Base-by-base conservation (phyloP, 2,797 vertebrate species). In the Trachops cirrhosus region DNA sequence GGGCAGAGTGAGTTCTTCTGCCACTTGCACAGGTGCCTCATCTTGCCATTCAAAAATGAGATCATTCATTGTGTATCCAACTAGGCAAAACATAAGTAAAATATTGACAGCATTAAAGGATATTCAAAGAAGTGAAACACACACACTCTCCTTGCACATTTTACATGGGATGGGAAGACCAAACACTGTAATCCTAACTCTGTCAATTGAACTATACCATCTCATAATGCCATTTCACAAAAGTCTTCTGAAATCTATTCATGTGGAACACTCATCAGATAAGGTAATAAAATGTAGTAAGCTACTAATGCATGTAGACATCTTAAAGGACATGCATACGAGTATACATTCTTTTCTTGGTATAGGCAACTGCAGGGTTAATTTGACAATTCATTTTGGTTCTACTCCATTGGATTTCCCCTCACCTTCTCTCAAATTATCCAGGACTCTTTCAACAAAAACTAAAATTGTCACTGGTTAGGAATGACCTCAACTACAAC, bases 31-130 rank as follows among this genome's bases (percentile, higher is more conserved):
- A 0, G 99, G 99, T 95, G 99, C 99, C 15, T 99, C 99, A 97
- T 99, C 99, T 99, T 99, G 99, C 99, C 99, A 99, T 98, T 99
- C 99, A 97, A 99, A 99, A 98, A 99, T 99, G 82, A 99, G 99
- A 97, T 99, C 99, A 57, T 99, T 99, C 99, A 99, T 99, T 46
- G 99, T 99, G 97, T 99, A 99, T 54, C 99, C 99, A 98, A 99
- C 99, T 99, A 97, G 77, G 59, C 15, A 86, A 98, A 98, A 96
- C 97, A 97, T 89, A 96, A 96, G 59, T 75, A 84, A 87, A 89
- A 75, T 79, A 46, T 86, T 73, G 64, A 92, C 64, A 46, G n/a
- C 3, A 79, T 14, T 70, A 44, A 93, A 94, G n/a, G 1, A 2
- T 46, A 41, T 50, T 67, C 29, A 91, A 91, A 37, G 12, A 29